Evolutionary conservation across 2,888 invertebrate genomes (phyloP).

Genomic region (Ormyrus thymus): DNA sequence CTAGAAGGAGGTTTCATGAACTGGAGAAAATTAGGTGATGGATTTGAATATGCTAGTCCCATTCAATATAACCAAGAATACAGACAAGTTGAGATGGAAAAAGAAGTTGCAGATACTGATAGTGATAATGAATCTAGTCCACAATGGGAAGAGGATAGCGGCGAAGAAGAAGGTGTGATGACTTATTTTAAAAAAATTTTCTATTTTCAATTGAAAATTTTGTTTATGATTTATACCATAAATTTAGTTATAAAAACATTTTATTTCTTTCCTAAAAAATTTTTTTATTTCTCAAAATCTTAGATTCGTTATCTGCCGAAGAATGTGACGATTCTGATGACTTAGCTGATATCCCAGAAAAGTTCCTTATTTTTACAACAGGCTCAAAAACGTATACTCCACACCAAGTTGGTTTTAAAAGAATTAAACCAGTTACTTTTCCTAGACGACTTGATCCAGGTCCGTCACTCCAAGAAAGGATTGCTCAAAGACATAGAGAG

Average conservation of each 20-base stretch:
- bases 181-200: background rate
- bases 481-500: slow-evolving; percentile 79
- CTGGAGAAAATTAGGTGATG: slow-evolving; percentile 73
- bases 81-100: slow-evolving; percentile 76
- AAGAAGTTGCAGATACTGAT: slow-evolving; percentile 66
- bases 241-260: background rate
- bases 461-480: slow-evolving; percentile 81
- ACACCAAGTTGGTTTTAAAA: slow-evolving; percentile 88
- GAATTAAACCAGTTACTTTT: slow-evolving; percentile 83
- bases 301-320: slow-evolving; percentile 65
- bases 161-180: slow-evolving; percentile 63
- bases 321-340: slow-evolving; percentile 74
- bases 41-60: slow-evolving; percentile 77
- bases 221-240: background rate
- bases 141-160: slow-evolving; percentile 68
- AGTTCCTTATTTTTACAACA: slow-evolving; percentile 88
- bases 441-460: slow-evolving; percentile 83
- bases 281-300: slow-evolving; percentile 13
- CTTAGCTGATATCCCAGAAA: slow-evolving; percentile 78
- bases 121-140: slow-evolving; percentile 66
- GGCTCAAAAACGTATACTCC: slow-evolving; percentile 90
- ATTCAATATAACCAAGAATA: slow-evolving; percentile 82
- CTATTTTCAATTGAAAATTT: background rate
- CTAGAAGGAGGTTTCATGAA: slow-evolving; percentile 73
- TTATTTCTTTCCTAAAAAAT: background rate